These are phyloP conservation scores for Protaetia brevitarsis DNA, from an alignment of 1,140 invertebrate genomes.

Conservation along the genomic window DNA sequence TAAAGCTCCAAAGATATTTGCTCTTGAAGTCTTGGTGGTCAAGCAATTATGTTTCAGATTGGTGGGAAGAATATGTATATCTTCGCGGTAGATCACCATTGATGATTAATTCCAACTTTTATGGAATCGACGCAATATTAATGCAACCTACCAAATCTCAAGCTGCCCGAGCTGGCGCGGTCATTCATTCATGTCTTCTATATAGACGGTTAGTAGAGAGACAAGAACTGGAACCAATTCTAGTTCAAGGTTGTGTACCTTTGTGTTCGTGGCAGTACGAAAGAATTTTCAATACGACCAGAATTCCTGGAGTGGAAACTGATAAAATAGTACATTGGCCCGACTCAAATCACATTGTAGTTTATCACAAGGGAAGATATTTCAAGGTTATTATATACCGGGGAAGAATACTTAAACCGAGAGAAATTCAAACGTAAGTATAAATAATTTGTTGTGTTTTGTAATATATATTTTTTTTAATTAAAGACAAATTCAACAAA, in stretches of 20 bases:
- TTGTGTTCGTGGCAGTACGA: conserved; percentile 98
- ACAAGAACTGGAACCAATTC: conserved; percentile 90
- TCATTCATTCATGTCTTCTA: conserved; percentile 77
- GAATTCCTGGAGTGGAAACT: conserved; percentile 89
- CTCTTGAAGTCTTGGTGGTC: conserved; percentile 94
- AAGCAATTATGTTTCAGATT: conserved; percentile 94
- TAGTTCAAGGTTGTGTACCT: conserved; percentile 87
- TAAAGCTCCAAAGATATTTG: conserved; percentile 91
- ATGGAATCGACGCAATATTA: conserved; percentile 91
- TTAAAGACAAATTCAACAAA: conserved; percentile 84
- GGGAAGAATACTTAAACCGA: conserved; percentile 76
- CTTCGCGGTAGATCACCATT: conserved; percentile 88
- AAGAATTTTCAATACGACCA: conserved; percentile 92
- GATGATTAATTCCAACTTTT: conserved; percentile 97
- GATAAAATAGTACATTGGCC: conserved; percentile 84
- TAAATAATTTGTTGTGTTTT: not conserved
- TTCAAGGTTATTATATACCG: conserved; percentile 92
- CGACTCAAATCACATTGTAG: conserved; percentile 91
- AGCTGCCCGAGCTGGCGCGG: conserved; percentile 86
- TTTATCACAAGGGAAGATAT: conserved; percentile 90
- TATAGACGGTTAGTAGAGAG: conserved; percentile 88
- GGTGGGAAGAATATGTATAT: conserved; percentile 99
- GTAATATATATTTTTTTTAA: conserved; percentile 31
- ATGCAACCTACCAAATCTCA: conserved; percentile 78
- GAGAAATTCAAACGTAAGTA: conserved; percentile 83